Conservation (phyloP, 1,140 invertebrate species). For the Potamilus streckersoni region DNA sequence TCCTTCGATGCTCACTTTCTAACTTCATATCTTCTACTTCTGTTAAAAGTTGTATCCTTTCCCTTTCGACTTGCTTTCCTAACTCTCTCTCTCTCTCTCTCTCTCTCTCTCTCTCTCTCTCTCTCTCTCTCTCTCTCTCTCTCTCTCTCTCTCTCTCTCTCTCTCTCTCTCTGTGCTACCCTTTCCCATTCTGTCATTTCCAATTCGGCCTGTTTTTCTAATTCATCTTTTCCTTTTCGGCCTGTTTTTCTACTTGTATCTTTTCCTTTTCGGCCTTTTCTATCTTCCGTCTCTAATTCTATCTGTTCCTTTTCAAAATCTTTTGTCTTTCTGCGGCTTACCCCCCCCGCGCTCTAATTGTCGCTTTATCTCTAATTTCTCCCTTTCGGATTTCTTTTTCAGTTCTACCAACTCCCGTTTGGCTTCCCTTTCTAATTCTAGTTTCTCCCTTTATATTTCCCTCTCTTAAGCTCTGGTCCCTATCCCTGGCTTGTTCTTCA, state of each 20-base stretch:
- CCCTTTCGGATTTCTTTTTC: background rate
- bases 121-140: constrained; percentile 10
- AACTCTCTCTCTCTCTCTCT: background rate
- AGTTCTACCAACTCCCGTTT: background rate
- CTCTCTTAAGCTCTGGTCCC: no score
- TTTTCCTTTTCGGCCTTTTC: background rate
- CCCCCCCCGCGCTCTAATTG: constrained; percentile 1
- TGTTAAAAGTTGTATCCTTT: no score
- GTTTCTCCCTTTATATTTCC: no score
- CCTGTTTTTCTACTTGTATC: no score
- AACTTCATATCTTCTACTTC: no score
- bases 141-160: constrained; percentile 10
- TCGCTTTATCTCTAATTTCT: background rate
- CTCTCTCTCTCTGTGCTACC: constrained; percentile 1
- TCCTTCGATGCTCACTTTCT: background rate
- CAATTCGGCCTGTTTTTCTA: no score
- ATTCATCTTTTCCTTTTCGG: no score
- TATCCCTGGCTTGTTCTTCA: no score
- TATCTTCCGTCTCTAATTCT: background rate
- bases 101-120: constrained; percentile 10
- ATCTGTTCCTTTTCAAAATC: background rate
- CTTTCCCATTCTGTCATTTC: background rate
- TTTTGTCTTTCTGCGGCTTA: constrained; percentile 1
- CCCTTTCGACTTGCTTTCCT: no score
- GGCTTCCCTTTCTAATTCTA: background rate